These are phyloP conservation scores for Phengaris alcon DNA, from an alignment of 2,888 invertebrate genomes.

Conservation along the genomic window DNA sequence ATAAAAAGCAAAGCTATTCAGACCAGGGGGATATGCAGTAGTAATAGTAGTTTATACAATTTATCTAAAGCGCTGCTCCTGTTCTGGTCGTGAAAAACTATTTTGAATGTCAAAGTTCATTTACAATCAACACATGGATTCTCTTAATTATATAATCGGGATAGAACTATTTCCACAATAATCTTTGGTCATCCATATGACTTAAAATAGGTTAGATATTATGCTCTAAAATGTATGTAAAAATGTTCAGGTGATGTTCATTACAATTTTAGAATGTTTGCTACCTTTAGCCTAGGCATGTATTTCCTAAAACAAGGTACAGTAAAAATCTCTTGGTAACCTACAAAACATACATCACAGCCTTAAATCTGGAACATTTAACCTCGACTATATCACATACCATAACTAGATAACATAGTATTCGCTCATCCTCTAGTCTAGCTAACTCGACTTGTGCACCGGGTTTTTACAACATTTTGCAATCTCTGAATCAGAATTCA, in stretches of 20 bases:
- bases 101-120: no score
- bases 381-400: constrained; percentile 20
- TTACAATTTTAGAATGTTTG: neutral
- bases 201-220: neutral
- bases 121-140: neutral
- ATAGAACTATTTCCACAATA: neutral
- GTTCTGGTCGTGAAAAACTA: no score
- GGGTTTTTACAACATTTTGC: neutral
- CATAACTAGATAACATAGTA: neutral
- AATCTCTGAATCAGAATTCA: neutral
- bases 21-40: neutral
- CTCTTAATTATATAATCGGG: neutral
- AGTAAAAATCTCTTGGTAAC: constrained; percentile 48
- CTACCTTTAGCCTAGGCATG: constrained; percentile 35
- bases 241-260: neutral
- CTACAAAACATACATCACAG: constrained; percentile 45
- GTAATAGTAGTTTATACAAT: no score
- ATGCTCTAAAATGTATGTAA: neutral
- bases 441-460: neutral
- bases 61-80: no score
- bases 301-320: constrained; percentile 42
- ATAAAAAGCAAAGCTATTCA: neutral
- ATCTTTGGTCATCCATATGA: neutral
- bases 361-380: constrained; percentile 36
- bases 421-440: neutral